Evolutionary conservation across 2,113 vertebrate species (phyloP), one percentile per base, ranked within the genome.

Genomic region (Psammodynastes pulverulentus): DNA sequence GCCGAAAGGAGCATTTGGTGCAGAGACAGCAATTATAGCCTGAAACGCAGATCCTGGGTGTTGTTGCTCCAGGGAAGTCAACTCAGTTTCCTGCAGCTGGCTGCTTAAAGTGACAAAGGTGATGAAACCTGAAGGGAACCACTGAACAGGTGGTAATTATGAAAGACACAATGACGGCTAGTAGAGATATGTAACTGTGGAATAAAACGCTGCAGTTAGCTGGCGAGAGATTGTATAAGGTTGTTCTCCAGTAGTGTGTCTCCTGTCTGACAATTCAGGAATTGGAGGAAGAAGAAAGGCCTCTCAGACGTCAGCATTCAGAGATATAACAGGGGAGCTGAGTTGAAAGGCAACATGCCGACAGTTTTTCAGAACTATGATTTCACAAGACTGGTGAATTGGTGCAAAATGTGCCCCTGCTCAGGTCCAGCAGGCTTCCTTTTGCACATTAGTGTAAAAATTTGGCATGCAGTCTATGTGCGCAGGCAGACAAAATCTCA

Each of bases 101-200:
- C 97, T 97, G 97, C 96, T 97, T 96, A 96, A 96, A 96, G 92
- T 96, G 90, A 92, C 95, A 84, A 93, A 97, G 97, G 97, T 96
- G 97, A 97, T 97, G 96, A 96, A 96, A 97, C 96, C 97, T 96
- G 97, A 97, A 97, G 97, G 97, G 94, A 97, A 95, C 92, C 43
- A 92, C 94, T 92, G 95, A 97, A 97, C 97, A 97, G 97, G 97
- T 97, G 97, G 97, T 97, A 97, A 98, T 98, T 97, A 97, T 97
- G 98, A 98, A 95, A 97, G 98, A 97, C 98, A 98, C 95, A 90
- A 88, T 95, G 97, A 97, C 84, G 94, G 96, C 97, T 97, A 95
- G 97, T 93, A 96, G 96, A 97, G 97, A 96, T 97, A 95, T 91
- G 97, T 91, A 96, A 93, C 95, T 1, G 0, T 39, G 45, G 96